A percentile compares a stretch with the other conserved stretches of the same genome.
Conservation (phyloP, 2,888 invertebrate genomes). For the Meliscaeva auricollis region DNA sequence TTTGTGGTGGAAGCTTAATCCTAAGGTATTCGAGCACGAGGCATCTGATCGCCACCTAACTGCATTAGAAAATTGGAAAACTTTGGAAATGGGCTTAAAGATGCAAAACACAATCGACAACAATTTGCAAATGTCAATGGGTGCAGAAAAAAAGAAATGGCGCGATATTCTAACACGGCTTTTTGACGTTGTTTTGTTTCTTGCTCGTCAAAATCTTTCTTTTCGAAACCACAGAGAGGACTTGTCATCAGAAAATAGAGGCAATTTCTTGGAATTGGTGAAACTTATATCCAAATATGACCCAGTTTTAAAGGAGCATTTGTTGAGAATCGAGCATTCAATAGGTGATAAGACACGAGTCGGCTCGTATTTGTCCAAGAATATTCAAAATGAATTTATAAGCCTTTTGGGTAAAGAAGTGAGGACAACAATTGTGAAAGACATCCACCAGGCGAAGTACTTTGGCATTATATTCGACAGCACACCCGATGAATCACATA, state of each 20-base stretch:
- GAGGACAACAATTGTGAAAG: conserved; percentile 31
- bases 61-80: conserved; percentile 29
- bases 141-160: conserved; percentile 47
- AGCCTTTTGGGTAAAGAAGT: conserved; percentile 25
- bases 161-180: conserved; percentile 28
- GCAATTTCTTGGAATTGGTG: conserved; percentile 31
- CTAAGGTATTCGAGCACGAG: conserved; percentile 24
- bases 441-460: conserved; percentile 37
- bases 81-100: conserved; percentile 32
- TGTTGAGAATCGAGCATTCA: conserved; percentile 34
- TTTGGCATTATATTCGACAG: too few species aligned
- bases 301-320: conserved; percentile 41
- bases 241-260: conserved; percentile 23
- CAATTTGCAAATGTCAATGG: conserved; percentile 42
- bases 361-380: too few species aligned
- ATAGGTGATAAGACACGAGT: conserved; percentile 34
- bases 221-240: conserved; percentile 20
- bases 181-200: conserved; percentile 25
- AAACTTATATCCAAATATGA: conserved; percentile 31
- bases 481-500: conserved; percentile 4
- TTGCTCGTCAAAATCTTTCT: conserved; percentile 31
- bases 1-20: conserved; percentile 4
- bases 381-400: conserved; percentile 35
- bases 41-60: conserved; percentile 37
- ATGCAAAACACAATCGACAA: conserved; percentile 34